Evolutionary conservation across 2,797 vertebrate genomes (phyloP).

Genomic region (Onychomys torridus): DNA sequence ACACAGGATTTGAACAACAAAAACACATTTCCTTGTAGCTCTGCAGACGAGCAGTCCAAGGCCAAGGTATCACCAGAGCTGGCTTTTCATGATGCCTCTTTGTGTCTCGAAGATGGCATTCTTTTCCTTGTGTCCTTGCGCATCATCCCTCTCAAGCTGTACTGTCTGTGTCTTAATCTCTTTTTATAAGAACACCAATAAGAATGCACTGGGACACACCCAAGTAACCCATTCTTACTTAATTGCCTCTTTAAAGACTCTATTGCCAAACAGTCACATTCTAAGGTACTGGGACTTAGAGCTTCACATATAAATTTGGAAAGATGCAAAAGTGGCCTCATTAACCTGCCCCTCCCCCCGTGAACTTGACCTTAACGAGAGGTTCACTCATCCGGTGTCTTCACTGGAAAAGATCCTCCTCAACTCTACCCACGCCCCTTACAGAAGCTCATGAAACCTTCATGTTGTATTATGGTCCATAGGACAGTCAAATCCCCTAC

Average conservation of each 20-base stretch:
- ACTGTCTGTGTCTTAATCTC: neutral
- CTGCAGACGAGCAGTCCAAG: neutral
- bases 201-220: neutral
- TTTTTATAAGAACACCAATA: neutral
- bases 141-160: neutral
- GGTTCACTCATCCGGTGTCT: neutral
- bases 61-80: neutral
- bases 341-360: neutral
- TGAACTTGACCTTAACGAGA: neutral
- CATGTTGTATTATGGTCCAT: neutral
- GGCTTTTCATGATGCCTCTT: neutral
- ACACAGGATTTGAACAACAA: neutral
- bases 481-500: neutral
- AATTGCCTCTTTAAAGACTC: neutral
- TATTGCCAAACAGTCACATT: neutral
- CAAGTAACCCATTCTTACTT: neutral
- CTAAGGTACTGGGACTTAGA: neutral
- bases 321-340: neutral
- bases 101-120: too few relatives aligned
- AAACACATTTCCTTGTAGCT: constrained; percentile 7
- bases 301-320: neutral
- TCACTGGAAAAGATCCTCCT: neutral
- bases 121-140: neutral
- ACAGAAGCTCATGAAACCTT: neutral
- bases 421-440: neutral